Percentiles rank a stretch among this genome's conserved stretches.
Conservation (phyloP, 2,113 vertebrate genomes). For the Telmatochromis sp. region DNA sequence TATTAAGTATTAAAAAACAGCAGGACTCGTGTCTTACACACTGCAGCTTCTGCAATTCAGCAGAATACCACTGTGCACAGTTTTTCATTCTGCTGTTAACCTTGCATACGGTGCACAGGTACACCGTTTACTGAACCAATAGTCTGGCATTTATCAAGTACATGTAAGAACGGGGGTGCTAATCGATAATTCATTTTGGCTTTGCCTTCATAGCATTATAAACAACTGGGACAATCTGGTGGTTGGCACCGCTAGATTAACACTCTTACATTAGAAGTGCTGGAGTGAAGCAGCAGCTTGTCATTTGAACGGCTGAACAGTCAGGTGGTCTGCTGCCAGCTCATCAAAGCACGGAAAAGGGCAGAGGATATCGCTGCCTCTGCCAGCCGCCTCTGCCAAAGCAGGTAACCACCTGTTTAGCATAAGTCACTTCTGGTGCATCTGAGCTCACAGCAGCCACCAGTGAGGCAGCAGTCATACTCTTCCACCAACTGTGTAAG, state of each 20-base stretch:
- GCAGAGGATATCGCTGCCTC: conserved; percentile 10
- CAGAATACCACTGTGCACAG: not conserved
- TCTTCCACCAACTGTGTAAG: not conserved
- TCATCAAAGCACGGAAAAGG: conserved; percentile 46
- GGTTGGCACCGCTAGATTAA: not conserved
- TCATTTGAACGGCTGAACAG: conserved; percentile 18
- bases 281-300: conserved; percentile 2
- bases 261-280: not conserved
- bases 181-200: conserved; percentile 32
- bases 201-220: not conserved
- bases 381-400: conserved; percentile 30
- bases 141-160: not conserved
- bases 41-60: not conserved
- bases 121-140: not conserved
- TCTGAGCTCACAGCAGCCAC: not conserved
- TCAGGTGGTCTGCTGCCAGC: conserved; percentile 15
- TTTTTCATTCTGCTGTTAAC: not conserved
- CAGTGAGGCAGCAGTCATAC: not conserved
- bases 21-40: not conserved
- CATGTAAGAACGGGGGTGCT: not conserved
- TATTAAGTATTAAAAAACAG: not conserved
- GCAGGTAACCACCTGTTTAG: conserved; percentile 52
- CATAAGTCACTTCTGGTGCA: conserved; percentile 10
- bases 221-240: not conserved
- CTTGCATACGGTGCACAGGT: not conserved